Base-by-base conservation (phyloP, 2,888 invertebrate genomes). In the Cordilura impudica region DNA sequence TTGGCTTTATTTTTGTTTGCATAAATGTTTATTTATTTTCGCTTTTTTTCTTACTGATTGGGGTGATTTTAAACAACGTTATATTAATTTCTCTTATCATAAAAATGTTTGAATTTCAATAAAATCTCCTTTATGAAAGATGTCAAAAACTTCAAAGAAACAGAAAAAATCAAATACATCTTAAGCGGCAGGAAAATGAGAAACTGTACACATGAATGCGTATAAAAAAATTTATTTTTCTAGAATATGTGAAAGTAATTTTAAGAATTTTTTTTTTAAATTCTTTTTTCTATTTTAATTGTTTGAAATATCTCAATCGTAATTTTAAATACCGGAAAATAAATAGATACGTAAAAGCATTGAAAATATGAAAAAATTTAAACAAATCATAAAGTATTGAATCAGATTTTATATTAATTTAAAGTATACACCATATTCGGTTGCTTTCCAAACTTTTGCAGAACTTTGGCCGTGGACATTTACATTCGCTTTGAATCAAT, bases 141-240 rank as follows among this genome's bases (percentile, higher is more conserved):
- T 86, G 85, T 87, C 86, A 87, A 86, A 60, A 87, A 87, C 86
- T 87, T 87, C 86, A 87, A 87, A 86, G 86, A 83, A 84, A 29
- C 7, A 4, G 29, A 84, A 84, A 84, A 84, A 82, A n/a, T 7
- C 12, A 21, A 7, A 60, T 14, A 43, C 60, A 45, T 60, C n/a
- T 43, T 29, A 58, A 84, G 84, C 85, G 84, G 83, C 85, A 85
- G 83, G 84, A 84, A 86, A 87, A 87, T 87, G 84, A 83, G 84
- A 85, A 87, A 84, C 86, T 87, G 84, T 87, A 83, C 87, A 86
- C 87, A 86, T 84, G 87, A 87, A 81, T 86, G 87, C 84, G 82
- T 85, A 84, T 82, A 81, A 83, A 83, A n/a, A 83, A 82, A 84
- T 86, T 84, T 83, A 53, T 53, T 39, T 45, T 43, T 58, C 7